Percentiles rank a stretch among this genome's conserved stretches.
Evolutionary conservation across 2,113 vertebrate species (phyloP).

Genomic region (Toxotes jaculatrix): DNA sequence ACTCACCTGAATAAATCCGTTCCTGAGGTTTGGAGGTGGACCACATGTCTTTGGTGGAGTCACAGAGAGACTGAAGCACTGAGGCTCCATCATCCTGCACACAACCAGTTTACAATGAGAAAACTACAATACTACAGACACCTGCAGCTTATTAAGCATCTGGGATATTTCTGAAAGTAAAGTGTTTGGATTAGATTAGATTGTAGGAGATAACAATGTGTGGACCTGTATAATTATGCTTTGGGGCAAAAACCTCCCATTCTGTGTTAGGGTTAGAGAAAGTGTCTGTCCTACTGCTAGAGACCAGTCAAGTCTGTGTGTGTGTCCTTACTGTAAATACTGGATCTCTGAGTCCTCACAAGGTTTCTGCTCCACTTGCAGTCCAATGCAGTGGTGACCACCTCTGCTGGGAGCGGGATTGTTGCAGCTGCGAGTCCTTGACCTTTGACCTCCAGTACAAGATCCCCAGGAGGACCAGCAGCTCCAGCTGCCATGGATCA

Average conservation of each 20-base stretch:
- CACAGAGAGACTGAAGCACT: slow-evolving; percentile 89
- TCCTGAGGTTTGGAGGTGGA: slow-evolving; percentile 86
- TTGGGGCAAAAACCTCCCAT: neutral
- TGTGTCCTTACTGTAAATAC: slow-evolving; percentile 85
- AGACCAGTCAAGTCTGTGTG: neutral
- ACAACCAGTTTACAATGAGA: slow-evolving; percentile 29
- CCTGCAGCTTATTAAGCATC: no score
- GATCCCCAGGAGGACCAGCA: slow-evolving; percentile 93
- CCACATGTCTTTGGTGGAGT: slow-evolving; percentile 86
- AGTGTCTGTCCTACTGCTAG: neutral
- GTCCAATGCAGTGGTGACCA: slow-evolving; percentile 86
- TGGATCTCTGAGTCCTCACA: slow-evolving; percentile 88
- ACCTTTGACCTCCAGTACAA: slow-evolving; percentile 86
- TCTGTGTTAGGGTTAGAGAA: neutral
- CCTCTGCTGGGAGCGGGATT: slow-evolving; percentile 86
- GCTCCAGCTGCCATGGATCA: slow-evolving; percentile 89
- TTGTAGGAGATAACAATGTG: no score
- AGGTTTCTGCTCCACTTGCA: slow-evolving; percentile 69
- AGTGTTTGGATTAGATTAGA: neutral
- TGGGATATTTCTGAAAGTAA: neutral
- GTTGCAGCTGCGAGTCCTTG: slow-evolving; percentile 86
- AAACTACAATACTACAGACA: neutral
- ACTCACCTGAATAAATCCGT: slow-evolving; percentile 90
- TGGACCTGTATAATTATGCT: neutral
- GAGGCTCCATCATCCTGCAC: slow-evolving; percentile 90